These are phyloP conservation scores for Mola mola DNA, from an alignment of 2,113 vertebrate species.

Conservation along the genomic window DNA sequence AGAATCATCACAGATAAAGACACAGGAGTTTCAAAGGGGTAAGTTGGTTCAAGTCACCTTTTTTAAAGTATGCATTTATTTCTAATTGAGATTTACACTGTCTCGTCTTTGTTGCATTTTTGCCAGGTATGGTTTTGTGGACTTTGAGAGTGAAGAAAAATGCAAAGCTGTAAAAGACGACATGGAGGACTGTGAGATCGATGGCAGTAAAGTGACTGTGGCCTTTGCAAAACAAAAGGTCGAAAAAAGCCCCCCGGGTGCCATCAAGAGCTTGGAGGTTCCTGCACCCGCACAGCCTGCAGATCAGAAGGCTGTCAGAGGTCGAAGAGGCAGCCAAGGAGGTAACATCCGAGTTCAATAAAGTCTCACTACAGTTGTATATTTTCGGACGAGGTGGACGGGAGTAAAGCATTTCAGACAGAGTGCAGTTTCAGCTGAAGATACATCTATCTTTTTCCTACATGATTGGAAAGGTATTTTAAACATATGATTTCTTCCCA, in stretches of 20 bases:
- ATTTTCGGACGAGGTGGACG: too few species aligned
- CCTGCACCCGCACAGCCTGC: conserved; percentile 9
- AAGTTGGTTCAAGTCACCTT: conserved; percentile 5
- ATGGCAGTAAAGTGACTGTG: conserved; percentile 89
- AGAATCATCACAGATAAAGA: conserved; percentile 86
- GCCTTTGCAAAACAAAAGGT: conserved; percentile 87
- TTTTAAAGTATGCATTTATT: not conserved
- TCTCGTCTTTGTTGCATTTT: not conserved
- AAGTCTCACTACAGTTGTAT: too few species aligned
- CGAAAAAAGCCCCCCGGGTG: conserved; percentile 65
- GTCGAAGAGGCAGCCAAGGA: too few species aligned
- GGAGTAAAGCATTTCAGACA: too few species aligned
- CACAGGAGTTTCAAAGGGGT: conserved; percentile 90
- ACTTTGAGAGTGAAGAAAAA: conserved; percentile 87
- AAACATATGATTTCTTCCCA: too few species aligned
- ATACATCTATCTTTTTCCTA: too few species aligned
- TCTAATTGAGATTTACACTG: not conserved
- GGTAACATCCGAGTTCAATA: too few species aligned
- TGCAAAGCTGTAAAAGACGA: conserved; percentile 90
- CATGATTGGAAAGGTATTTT: too few species aligned
- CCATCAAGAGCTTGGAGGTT: not conserved
- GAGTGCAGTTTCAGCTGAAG: too few species aligned
- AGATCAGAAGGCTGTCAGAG: too few species aligned
- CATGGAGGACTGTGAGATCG: conserved; percentile 92
- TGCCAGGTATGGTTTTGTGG: conserved; percentile 92